Percentiles rank a stretch among this genome's conserved stretches.
Evolutionary conservation across 2,113 vertebrate genomes (phyloP).

Genomic region (Pseudopodoces humilis): DNA sequence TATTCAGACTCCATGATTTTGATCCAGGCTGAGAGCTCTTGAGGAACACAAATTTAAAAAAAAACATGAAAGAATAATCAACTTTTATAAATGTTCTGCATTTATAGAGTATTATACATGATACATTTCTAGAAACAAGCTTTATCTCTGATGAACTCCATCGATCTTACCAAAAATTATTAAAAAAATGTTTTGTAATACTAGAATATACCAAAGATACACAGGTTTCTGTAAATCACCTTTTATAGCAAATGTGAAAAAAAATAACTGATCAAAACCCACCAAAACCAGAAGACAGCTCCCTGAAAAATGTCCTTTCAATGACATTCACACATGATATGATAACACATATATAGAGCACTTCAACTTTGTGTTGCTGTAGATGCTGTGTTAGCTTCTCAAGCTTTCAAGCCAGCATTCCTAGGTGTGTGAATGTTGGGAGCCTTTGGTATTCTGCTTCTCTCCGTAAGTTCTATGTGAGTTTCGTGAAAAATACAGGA

Average conservation of each 20-base stretch:
- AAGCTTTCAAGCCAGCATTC: not conserved
- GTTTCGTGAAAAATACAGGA: not conserved
- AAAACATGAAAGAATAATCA: not conserved
- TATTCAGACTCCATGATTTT: not conserved
- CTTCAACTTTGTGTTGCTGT: not conserved
- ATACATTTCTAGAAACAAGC: not conserved
- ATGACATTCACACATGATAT: not conserved
- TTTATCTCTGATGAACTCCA: not conserved
- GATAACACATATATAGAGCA: not conserved
- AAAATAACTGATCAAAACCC: not conserved
- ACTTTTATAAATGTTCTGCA: not conserved
- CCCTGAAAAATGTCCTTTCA: not conserved
- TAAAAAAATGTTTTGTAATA: not conserved
- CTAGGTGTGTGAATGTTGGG: not conserved
- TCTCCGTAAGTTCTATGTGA: not conserved
- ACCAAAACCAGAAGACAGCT: not conserved
- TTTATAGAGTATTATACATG: not conserved
- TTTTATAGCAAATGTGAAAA: not conserved
- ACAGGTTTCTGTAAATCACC: not conserved
- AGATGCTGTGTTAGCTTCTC: not conserved
- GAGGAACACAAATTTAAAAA: not conserved
- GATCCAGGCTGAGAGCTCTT: not conserved
- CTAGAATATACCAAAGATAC: not conserved
- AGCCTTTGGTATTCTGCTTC: not conserved
- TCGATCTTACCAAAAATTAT: not conserved